phyloP scores from a whole-genome alignment of 2,888 invertebrate genomes.

The Drosophila suboccidentalis region DNA sequence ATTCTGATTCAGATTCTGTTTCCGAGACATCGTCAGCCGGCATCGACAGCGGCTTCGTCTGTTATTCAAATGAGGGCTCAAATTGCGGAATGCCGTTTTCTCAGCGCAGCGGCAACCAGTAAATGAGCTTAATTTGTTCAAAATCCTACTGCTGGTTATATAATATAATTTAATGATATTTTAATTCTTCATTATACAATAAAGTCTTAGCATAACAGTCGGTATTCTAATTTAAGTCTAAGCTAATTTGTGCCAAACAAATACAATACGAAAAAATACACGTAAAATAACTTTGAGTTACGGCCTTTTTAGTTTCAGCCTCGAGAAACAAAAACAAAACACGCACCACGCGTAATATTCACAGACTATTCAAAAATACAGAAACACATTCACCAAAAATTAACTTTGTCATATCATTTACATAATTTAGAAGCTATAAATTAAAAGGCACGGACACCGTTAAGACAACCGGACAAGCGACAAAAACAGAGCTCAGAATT shows the following conservation, averaged over 20 bases:
- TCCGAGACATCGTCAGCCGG: background rate
- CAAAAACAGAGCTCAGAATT: slow-evolving; percentile 34
- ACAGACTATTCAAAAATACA: slow-evolving; percentile 29
- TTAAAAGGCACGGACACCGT: slow-evolving; percentile 63
- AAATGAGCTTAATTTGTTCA: slow-evolving; percentile 69
- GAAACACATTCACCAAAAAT: slow-evolving; percentile 74
- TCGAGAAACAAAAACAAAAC: slow-evolving; percentile 48
- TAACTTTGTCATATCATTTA: slow-evolving; percentile 71
- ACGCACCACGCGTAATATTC: slow-evolving; percentile 44
- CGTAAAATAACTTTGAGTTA: slow-evolving; percentile 47
- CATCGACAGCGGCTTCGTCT: slow-evolving; percentile 39
- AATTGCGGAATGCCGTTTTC: slow-evolving; percentile 62
- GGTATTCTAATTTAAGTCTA: slow-evolving; percentile 64
- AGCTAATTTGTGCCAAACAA: slow-evolving; percentile 40
- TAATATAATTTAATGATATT: slow-evolving; percentile 65
- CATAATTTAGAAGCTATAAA: slow-evolving; percentile 77
- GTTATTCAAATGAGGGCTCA: slow-evolving; percentile 67
- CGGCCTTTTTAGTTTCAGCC: slow-evolving; percentile 55
- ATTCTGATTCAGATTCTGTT: background rate
- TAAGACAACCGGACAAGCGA: slow-evolving; percentile 21
- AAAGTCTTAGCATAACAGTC: slow-evolving; percentile 31
- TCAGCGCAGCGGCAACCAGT: slow-evolving; percentile 48
- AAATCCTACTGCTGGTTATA: slow-evolving; percentile 70
- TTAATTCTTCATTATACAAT: slow-evolving; percentile 52
- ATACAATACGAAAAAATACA: slow-evolving; percentile 25